Percentiles rank a stretch among this genome's conserved stretches.
Conservation (phyloP, 2,888 invertebrate genomes). For the Tigriopus californicus region DNA sequence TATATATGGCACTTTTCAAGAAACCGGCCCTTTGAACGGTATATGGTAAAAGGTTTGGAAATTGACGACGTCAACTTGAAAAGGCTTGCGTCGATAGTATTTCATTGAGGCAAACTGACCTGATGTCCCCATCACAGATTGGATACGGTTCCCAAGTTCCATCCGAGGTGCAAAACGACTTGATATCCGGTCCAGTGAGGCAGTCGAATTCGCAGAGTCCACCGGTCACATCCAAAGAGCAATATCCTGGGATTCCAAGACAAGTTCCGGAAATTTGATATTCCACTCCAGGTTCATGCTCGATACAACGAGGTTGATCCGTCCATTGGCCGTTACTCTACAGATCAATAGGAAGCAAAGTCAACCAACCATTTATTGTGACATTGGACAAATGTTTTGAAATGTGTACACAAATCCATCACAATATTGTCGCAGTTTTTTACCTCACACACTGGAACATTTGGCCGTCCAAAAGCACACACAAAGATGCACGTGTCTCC, state of each 20-base stretch:
- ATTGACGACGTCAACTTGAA: too few species aligned
- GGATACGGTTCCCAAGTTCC: slow-evolving; percentile 16
- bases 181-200: slow-evolving; percentile 9
- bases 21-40: too few species aligned
- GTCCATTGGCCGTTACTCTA: slow-evolving; percentile 15
- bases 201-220: slow-evolving; percentile 16
- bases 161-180: slow-evolving; percentile 14
- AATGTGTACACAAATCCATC: background rate
- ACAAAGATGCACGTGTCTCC: slow-evolving; percentile 12
- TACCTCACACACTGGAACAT: slow-evolving; percentile 15
- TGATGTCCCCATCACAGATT: slow-evolving; percentile 7
- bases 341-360: background rate
- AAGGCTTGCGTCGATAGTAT: too few species aligned
- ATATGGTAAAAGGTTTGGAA: too few species aligned
- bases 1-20: too few species aligned
- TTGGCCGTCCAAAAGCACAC: slow-evolving; percentile 14
- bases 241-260: slow-evolving; percentile 15
- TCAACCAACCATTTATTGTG: background rate
- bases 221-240: slow-evolving; percentile 11
- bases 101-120: too few species aligned
- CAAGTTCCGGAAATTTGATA: slow-evolving; percentile 14
- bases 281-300: slow-evolving; percentile 13
- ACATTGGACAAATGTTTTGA: background rate
- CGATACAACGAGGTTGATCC: slow-evolving; percentile 14
- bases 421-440: background rate